Evolutionary conservation across 92 coral and sea anemone genomes (phyloP).

Genomic region (Zoanthus sociatus): DNA sequence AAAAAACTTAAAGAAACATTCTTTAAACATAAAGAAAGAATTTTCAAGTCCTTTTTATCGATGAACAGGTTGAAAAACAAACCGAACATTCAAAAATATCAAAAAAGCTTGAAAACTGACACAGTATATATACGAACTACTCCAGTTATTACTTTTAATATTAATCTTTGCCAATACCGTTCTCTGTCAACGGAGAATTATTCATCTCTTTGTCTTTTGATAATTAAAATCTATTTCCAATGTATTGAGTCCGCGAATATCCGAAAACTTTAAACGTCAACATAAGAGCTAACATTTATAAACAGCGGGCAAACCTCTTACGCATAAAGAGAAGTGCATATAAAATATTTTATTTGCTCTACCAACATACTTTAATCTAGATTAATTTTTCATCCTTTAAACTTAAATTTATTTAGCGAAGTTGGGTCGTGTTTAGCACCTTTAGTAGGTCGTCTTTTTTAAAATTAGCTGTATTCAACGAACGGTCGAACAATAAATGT

Average conservation of each 20-base stretch:
- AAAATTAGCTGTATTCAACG: not conserved
- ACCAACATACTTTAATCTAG: slow-evolving; percentile 1
- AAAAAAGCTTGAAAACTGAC: too few species aligned
- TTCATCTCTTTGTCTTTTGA: slow-evolving; percentile 19
- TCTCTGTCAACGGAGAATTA: not conserved
- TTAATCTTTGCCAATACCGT: not conserved
- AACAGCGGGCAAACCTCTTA: slow-evolving; percentile 29
- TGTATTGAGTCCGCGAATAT: slow-evolving; percentile 11
- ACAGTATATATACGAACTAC: too few species aligned
- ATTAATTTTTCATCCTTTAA: not conserved
- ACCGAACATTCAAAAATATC: too few species aligned
- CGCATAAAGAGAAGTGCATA: slow-evolving; percentile 31
- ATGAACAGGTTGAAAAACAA: too few species aligned
- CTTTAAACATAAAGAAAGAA: not conserved
- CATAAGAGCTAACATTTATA: slow-evolving; percentile 56
- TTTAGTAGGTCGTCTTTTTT: not conserved
- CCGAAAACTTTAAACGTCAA: slow-evolving; percentile 53
- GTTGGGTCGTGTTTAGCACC: not conserved
- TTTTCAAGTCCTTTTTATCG: not conserved
- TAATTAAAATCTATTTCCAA: slow-evolving; percentile 7
- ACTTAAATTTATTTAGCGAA: not conserved
- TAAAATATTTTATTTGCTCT: slow-evolving; percentile 5
- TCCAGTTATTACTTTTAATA: not conserved
- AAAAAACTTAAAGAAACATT: not conserved
- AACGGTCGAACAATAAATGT: not conserved